Conservation (phyloP, 2,113 vertebrate genomes). For the Lagenorhynchus albirostris region DNA sequence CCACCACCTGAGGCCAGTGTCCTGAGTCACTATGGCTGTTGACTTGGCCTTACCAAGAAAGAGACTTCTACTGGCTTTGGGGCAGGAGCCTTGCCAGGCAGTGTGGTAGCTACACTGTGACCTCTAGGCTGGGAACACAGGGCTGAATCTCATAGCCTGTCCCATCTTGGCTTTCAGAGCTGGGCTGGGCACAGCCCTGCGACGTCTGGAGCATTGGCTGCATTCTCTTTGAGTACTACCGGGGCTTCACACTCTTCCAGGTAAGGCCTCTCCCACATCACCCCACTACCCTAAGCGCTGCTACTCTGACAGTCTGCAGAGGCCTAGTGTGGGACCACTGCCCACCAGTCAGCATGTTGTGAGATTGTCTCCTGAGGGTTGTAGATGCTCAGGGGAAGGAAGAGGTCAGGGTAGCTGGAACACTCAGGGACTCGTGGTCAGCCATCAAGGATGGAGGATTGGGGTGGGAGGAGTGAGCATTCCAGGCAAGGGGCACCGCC, state of each 20-base stretch:
- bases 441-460: rapidly evolving
- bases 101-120: not conserved
- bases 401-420: not conserved
- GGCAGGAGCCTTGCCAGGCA: not conserved
- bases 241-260: constrained; percentile 87
- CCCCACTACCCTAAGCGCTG: rapidly evolving
- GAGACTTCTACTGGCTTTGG: not conserved
- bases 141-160: not conserved
- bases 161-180: constrained; percentile 77
- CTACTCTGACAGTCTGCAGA: too few relatives aligned
- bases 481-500: not conserved
- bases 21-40: not conserved
- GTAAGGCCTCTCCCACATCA: constrained; percentile 24
- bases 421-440: not conserved
- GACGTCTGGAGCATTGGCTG: constrained; percentile 88
- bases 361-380: not conserved
- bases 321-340: not conserved
- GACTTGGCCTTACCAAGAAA: not conserved
- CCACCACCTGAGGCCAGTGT: not conserved
- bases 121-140: not conserved
- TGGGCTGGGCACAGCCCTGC: constrained; percentile 87
- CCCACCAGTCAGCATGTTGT: not conserved
- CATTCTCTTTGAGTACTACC: constrained; percentile 87
- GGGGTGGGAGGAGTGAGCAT: not conserved
- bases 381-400: not conserved